Conservation (phyloP, 2,797 vertebrate species). For the Sebastes nivosus region DNA sequence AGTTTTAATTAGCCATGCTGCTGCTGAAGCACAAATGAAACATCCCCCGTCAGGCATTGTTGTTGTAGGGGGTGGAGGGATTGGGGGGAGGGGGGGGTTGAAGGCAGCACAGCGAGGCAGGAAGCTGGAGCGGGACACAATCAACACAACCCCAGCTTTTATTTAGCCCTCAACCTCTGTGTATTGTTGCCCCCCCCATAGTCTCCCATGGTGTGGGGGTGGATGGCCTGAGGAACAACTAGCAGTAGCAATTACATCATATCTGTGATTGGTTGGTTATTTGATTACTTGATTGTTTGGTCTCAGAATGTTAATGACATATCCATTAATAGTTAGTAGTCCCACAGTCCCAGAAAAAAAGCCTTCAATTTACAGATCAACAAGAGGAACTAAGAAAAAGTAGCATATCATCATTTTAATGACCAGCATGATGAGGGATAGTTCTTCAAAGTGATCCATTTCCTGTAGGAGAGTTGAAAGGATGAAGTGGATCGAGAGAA, state of each 20-base stretch:
- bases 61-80: background rate
- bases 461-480: no score
- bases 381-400: no score
- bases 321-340: no score
- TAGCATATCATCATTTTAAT: no score
- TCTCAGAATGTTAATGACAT: background rate
- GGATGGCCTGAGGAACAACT: background rate
- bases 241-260: no score
- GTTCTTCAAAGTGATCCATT: no score
- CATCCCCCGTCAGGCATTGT: background rate
- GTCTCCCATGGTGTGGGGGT: background rate
- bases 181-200: no score
- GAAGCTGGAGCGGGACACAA: background rate
- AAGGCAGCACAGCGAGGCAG: background rate
- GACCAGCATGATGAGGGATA: no score
- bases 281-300: background rate
- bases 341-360: no score
- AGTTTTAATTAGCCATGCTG: slow-evolving; percentile 58
- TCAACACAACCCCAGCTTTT: background rate
- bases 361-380: no score
- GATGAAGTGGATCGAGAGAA: no score
- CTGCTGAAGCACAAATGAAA: slow-evolving; percentile 42
- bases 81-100: background rate
- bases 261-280: background rate
- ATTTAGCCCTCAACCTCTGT: background rate